phyloP scores from a whole-genome alignment of 2,113 vertebrate genomes.

The Hirundichthys speculiger region DNA sequence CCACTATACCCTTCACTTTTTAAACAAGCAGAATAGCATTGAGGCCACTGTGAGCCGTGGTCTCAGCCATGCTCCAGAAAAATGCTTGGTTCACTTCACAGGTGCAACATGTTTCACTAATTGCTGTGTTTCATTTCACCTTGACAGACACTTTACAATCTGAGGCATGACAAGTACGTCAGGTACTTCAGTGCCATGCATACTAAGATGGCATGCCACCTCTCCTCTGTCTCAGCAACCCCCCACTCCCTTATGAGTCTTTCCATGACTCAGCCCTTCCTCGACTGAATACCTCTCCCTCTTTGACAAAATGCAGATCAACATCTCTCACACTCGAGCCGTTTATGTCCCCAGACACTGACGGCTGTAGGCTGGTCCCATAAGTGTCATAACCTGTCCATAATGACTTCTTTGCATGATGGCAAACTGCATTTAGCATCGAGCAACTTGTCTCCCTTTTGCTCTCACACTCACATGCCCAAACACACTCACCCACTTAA shows the following conservation, averaged over 20 bases:
- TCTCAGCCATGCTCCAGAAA: too few relatives aligned
- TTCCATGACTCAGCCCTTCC: constrained; percentile 75
- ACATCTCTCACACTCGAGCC: constrained; percentile 65
- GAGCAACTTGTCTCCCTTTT: constrained; percentile 44
- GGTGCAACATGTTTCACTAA: constrained; percentile 53
- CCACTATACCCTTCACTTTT: too few relatives aligned
- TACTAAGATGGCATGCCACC: constrained; percentile 56
- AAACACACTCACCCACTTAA: constrained; percentile 66
- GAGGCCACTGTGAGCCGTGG: too few relatives aligned
- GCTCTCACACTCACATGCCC: constrained; percentile 32
- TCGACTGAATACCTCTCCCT: constrained; percentile 62
- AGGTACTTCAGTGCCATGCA: constrained; percentile 28
- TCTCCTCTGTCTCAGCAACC: constrained; percentile 52
- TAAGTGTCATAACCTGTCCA: constrained; percentile 73
- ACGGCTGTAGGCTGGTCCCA: constrained; percentile 61
- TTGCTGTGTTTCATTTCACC: constrained; percentile 58
- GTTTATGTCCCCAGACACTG: constrained; percentile 74
- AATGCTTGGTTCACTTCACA: constrained; percentile 12
- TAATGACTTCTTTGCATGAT: constrained; percentile 60
- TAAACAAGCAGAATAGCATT: background rate
- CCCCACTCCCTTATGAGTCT: constrained; percentile 44
- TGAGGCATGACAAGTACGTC: constrained; percentile 60
- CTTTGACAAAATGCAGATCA: constrained; percentile 74
- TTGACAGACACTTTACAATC: constrained; percentile 72
- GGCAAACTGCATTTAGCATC: constrained; percentile 55